phyloP scores from a whole-genome alignment of 2,797 vertebrate genomes.

The Sparidentex hasta region DNA sequence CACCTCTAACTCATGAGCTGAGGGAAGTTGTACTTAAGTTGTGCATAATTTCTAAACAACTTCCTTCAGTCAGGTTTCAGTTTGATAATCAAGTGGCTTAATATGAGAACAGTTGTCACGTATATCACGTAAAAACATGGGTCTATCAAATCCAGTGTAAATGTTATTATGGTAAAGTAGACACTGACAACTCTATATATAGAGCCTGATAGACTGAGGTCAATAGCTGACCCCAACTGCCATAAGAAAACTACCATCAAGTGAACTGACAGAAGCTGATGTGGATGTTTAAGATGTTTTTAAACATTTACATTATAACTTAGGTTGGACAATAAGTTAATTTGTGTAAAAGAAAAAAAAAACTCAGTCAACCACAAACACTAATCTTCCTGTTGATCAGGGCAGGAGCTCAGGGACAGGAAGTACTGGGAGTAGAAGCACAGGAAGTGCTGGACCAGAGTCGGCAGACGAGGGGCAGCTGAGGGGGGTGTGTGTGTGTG shows the following conservation, averaged over 20 bases:
- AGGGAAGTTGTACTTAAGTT: conserved; percentile 5
- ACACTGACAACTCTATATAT: neutral
- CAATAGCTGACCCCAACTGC: neutral
- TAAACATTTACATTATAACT: neutral
- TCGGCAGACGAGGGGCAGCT: conserved; percentile 67
- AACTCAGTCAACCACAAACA: conserved; percentile 4
- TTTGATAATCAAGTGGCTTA: neutral
- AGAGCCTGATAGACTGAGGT: neutral
- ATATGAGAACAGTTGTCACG: neutral
- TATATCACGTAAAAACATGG: neutral
- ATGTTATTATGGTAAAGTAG: neutral
- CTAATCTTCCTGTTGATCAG: conserved; percentile 83
- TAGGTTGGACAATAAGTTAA: neutral
- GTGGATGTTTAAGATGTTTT: neutral
- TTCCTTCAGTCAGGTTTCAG: conserved; percentile 25
- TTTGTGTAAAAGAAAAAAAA: neutral
- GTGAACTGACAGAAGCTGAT: neutral
- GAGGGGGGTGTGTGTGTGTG: neutral
- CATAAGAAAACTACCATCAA: neutral
- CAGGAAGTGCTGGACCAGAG: conserved; percentile 79
- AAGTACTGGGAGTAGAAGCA: conserved; percentile 78
- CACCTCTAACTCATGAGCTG: conserved; percentile 10
- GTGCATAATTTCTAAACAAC: conserved; percentile 7
- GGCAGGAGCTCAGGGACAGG: conserved; percentile 76
- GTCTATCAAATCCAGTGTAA: neutral